Percentiles rank a stretch among this genome's conserved stretches.
Evolutionary conservation across 2,113 vertebrate genomes (phyloP).

Genomic region (Hemiprocne comata): DNA sequence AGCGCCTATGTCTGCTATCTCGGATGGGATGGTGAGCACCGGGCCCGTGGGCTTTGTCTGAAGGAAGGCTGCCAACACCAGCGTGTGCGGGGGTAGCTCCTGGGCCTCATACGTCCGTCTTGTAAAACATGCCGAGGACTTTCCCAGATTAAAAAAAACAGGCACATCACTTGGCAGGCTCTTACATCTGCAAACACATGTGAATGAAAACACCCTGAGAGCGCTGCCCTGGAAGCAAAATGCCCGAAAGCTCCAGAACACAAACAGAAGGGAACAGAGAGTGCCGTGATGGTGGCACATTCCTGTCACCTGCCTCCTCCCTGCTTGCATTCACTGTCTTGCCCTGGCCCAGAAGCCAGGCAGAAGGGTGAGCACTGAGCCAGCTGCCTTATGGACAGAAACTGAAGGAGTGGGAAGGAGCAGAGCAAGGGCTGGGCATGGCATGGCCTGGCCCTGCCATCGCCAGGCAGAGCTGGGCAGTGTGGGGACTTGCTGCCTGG

Average conservation of each 20-base stretch:
- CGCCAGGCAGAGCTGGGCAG: background rate
- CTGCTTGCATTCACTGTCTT: background rate
- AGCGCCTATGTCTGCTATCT: accelerated
- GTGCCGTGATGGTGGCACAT: accelerated
- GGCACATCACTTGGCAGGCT: background rate
- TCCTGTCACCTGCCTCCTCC: background rate
- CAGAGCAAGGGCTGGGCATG: background rate
- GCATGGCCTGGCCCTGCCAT: accelerated
- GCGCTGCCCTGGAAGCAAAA: background rate
- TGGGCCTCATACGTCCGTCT: accelerated
- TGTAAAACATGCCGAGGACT: background rate
- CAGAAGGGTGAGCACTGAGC: accelerated
- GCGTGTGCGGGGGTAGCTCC: background rate
- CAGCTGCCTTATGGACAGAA: background rate
- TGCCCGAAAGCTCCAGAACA: background rate
- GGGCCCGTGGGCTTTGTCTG: background rate
- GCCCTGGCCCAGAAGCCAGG: accelerated
- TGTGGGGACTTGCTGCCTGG: background rate
- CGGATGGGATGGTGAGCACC: accelerated
- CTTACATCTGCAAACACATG: background rate
- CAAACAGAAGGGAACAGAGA: background rate
- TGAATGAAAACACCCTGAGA: background rate
- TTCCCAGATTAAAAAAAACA: background rate
- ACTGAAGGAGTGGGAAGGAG: background rate
- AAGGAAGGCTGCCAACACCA: background rate